These are phyloP conservation scores for Calyptomena viridis DNA, from an alignment of 2,113 vertebrate species.

Conservation along the genomic window DNA sequence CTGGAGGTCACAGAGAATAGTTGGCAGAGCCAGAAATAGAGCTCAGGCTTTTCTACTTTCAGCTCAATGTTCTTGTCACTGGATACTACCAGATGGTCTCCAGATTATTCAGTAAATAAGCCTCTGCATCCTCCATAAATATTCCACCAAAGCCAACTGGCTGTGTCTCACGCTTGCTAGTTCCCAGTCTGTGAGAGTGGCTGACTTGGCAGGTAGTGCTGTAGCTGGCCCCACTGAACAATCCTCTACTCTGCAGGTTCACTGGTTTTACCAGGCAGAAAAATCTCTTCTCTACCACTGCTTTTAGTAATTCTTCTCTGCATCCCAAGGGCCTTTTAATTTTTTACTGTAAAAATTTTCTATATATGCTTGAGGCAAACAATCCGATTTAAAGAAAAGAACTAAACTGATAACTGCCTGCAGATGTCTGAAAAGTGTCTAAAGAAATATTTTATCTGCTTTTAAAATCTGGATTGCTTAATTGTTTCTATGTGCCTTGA, in stretches of 20 bases:
- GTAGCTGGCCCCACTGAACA: slow-evolving; percentile 20
- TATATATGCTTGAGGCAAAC: neutral
- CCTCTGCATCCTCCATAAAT: slow-evolving; percentile 59
- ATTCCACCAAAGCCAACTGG: slow-evolving; percentile 56
- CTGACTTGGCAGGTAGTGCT: slow-evolving; percentile 47
- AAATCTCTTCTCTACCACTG: neutral
- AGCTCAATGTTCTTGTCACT: slow-evolving; percentile 39
- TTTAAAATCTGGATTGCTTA: slow-evolving; percentile 11
- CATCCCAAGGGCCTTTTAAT: neutral
- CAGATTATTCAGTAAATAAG: slow-evolving; percentile 68
- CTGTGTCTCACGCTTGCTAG: slow-evolving; percentile 57
- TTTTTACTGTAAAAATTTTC: neutral
- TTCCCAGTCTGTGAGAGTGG: slow-evolving; percentile 38
- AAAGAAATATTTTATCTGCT: slow-evolving; percentile 16
- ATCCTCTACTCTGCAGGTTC: neutral
- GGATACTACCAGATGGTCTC: slow-evolving; percentile 61
- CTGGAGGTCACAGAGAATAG: slow-evolving; percentile 32
- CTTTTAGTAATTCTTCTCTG: neutral
- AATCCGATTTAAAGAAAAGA: neutral
- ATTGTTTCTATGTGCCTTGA: neutral
- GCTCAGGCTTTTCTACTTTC: slow-evolving; percentile 53
- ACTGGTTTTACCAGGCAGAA: neutral
- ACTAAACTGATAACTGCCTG: neutral
- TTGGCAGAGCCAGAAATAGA: slow-evolving; percentile 50
- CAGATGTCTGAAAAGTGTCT: neutral